Conservation (phyloP, 2,888 invertebrate species). For the Minunthozetes semirufus region DNA sequence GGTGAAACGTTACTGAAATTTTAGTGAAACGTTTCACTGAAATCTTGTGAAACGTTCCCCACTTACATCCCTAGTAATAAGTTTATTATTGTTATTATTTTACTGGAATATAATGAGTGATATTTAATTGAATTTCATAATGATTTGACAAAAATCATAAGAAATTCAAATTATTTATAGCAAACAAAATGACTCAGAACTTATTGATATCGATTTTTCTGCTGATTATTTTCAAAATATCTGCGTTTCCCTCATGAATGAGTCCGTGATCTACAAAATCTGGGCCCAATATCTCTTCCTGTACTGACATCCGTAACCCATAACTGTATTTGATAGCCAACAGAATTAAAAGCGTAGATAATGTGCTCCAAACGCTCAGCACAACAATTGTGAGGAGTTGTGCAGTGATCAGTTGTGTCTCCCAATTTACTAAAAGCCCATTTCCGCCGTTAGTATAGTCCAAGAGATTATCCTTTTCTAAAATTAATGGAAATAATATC, state of each 20-base stretch:
- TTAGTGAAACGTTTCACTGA: too few species aligned
- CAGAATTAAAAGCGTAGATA: constrained; percentile 15
- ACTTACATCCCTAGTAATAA: too few species aligned
- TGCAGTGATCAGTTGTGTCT: constrained; percentile 75
- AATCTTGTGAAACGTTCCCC: too few species aligned
- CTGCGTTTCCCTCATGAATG: constrained; percentile 53
- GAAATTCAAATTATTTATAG: too few species aligned
- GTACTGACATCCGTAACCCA: constrained; percentile 64
- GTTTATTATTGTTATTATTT: too few species aligned
- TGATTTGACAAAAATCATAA: too few species aligned
- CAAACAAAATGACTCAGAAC: neutral
- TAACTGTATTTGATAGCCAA: constrained; percentile 44
- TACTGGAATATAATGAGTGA: too few species aligned
- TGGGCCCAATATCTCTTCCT: constrained; percentile 79
- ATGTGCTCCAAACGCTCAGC: constrained; percentile 64
- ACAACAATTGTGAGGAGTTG: constrained; percentile 67
- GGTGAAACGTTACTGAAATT: too few species aligned
- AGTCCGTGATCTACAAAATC: constrained; percentile 81
- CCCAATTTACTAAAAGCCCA: constrained; percentile 57
- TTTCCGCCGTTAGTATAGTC: constrained; percentile 59
- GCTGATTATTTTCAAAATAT: constrained; percentile 21
- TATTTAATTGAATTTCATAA: too few species aligned
- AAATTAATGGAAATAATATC: too few species aligned
- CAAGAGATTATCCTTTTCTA: constrained; percentile 71
- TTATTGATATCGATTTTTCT: constrained; percentile 20